Conservation (phyloP, 1,140 invertebrate species). For the Drosophila bipectinata region DNA sequence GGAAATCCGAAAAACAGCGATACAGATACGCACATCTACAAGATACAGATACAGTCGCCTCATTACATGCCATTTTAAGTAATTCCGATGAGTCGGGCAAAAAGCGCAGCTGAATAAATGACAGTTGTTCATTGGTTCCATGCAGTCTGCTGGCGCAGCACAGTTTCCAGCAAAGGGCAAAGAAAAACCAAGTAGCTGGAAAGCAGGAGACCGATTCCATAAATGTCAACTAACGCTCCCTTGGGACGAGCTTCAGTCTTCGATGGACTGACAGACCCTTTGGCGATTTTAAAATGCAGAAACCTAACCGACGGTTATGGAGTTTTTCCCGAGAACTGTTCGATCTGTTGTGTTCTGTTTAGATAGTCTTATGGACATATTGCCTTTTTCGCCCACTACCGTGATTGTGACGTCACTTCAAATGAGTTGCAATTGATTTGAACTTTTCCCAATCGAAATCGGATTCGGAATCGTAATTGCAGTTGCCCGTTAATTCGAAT, state of each 20-base stretch:
- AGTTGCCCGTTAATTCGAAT: conserved; percentile 36
- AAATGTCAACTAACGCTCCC: conserved; percentile 53
- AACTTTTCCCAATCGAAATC: conserved; percentile 28
- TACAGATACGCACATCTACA: conserved; percentile 1
- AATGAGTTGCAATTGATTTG: conserved; percentile 39
- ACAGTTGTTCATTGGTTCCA: conserved; percentile 31
- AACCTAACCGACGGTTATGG: conserved; percentile 39
- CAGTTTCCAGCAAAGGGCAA: conserved; percentile 14
- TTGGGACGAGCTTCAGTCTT: conserved; percentile 22
- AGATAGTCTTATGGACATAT: conserved; percentile 16
- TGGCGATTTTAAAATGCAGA: conserved; percentile 55
- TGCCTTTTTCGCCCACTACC: conserved; percentile 21
- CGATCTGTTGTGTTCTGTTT: conserved; percentile 24
- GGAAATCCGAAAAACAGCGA: conserved; percentile 21
- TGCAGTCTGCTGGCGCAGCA: conserved; percentile 41
- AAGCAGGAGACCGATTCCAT: conserved; percentile 29
- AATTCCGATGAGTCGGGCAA: conserved; percentile 20
- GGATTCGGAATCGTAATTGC: conserved; percentile 2
- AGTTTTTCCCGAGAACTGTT: conserved; percentile 48
- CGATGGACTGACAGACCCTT: conserved; percentile 30
- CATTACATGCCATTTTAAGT: conserved; percentile 43
- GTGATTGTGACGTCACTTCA: conserved; percentile 38
- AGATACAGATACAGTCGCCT: conserved; percentile 20
- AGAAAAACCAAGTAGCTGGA: conserved; percentile 19
- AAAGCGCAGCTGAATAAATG: conserved; percentile 36